Base-by-base conservation (phyloP, 2,797 vertebrate genomes). In the Pseudochirops corinnae region DNA sequence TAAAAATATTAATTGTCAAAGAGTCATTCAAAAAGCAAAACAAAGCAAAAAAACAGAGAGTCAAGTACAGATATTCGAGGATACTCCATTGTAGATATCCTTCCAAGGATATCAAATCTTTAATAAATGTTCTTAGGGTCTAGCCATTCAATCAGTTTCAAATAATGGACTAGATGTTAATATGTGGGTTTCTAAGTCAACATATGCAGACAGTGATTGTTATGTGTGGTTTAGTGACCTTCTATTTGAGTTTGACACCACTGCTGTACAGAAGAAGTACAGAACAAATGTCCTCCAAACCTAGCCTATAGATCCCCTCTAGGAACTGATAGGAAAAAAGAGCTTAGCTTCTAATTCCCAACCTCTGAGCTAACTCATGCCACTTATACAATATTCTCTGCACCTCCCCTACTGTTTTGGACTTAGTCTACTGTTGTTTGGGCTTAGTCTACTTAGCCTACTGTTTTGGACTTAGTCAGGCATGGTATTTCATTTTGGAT, bases 341-440 rank as follows among this genome's bases (percentile, higher is more conserved):
- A 93, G 82, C 82, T 90, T 91, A 24, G 58, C 12, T 87, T 96
- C 39, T 29, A 94, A 9, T 91, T 93, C 82, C 26, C 53, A 28
- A 56, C 31, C 58, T 96, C 53, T 39, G 9, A 50, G 4, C 2
- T 53, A 53, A 92, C 3, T 91, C 55, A 46, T 74, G 39, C 10
- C 14, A 28, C 4, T 91, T 55, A 11, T 21, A 11, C 29, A 2
- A 7, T 3, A 56, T 3, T 50, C 46, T 62, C 6, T 90, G 16
- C 90, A 24, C 39, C 52, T 93, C 3, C 74, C 28, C 12, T 50
- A 26, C 14, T 29, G 52, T 57, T 29, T 82, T 21, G 10, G 57
- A 56, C 5, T 58, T 55, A n/a, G 46, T 12, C 0, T 46, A 46
- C 46, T 46, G 46, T 46, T 46, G 1, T 46, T 46, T 46, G 46